Base-by-base conservation (phyloP, 1,140 invertebrate species). In the Sycophila sp. region DNA sequence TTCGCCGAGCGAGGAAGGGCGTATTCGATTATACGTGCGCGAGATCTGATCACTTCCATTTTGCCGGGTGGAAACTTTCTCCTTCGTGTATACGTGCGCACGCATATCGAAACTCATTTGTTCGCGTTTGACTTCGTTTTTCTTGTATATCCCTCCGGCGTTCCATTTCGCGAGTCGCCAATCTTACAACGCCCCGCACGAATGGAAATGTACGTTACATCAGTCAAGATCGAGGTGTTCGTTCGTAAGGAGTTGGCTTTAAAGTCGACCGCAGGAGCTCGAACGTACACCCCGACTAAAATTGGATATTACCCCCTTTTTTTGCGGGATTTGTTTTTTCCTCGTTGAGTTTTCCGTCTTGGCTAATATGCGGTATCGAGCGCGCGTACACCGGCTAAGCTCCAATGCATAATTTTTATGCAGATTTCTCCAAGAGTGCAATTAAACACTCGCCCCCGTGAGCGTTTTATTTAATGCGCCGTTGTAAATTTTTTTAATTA, bases 21-120 rank as follows among this genome's bases (percentile, higher is more conserved):
- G 53, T 56, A 30, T 4, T 56, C 53, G 17, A 19, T 56, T 56
- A 36, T 58, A 45, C n/a, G 34, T 58, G 34, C 36, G 6, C 2
- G 32, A 40, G 34, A 59, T 59, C 22, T 40, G 34, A 59, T 59
- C 56, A 40, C n/a, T n/a, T 45, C 28, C 19, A 28, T 17, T 45
- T 22, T 40, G 13, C 19, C 36, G 13, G 26, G 13, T 24, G 1
- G 4, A n/a, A 60, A 26, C 10, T 60, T 60, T 28, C 19, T 28
- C 58, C 5, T 51, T 22, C 8, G 4, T 53, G 11, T 40, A 24
- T 13, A 56, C 2, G 34, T 19, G 17, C 36, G 17, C 17, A n/a
- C n/a, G 34, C 17, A 38, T 10, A 22, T 17, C 4, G 32, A 22
- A 53, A 15, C n/a, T 58, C 28, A 13, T 58, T 38, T 36, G 10